phyloP scores from a whole-genome alignment of 2,888 invertebrate species.

The Nomada goodeniana region DNA sequence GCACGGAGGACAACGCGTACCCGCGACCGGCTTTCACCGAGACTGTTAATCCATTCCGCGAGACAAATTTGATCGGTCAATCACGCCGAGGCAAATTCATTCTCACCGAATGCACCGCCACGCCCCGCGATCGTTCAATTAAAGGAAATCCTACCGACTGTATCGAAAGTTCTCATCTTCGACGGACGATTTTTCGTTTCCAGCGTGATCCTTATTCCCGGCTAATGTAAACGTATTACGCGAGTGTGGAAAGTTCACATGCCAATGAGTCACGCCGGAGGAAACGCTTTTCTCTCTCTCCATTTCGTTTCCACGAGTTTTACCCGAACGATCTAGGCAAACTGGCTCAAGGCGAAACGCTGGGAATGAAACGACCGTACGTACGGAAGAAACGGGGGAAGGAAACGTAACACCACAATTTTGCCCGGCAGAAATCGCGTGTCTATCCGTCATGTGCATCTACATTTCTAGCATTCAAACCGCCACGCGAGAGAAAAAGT shows the following conservation, averaged over 20 bases:
- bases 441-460: slow-evolving; percentile 34
- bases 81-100: slow-evolving; percentile 11
- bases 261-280: slow-evolving; percentile 78
- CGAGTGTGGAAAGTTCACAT: slow-evolving; percentile 50
- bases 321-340: slow-evolving; percentile 67
- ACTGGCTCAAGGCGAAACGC: slow-evolving; percentile 79
- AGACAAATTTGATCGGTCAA: slow-evolving; percentile 38
- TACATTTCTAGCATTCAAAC: slow-evolving; percentile 43
- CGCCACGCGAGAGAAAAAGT: slow-evolving; percentile 33
- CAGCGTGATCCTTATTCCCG: too few relatives aligned
- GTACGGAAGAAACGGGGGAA: not conserved
- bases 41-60: slow-evolving; percentile 21
- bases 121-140: not conserved
- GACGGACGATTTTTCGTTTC: not conserved
- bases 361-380: slow-evolving; percentile 52
- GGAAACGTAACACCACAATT: slow-evolving; percentile 47
- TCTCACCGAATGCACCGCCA: slow-evolving; percentile 3
- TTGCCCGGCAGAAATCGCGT: slow-evolving; percentile 46
- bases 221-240: not conserved
- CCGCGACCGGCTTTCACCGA: slow-evolving; percentile 9
- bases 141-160: not conserved
- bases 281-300: slow-evolving; percentile 73
- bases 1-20: not conserved
- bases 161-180: not conserved
- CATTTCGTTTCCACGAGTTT: slow-evolving; percentile 57